Percentiles rank a stretch among this genome's conserved stretches.
phyloP scores from a whole-genome alignment of 2,888 invertebrate genomes.

The Thysanoteuthis rhombus region DNA sequence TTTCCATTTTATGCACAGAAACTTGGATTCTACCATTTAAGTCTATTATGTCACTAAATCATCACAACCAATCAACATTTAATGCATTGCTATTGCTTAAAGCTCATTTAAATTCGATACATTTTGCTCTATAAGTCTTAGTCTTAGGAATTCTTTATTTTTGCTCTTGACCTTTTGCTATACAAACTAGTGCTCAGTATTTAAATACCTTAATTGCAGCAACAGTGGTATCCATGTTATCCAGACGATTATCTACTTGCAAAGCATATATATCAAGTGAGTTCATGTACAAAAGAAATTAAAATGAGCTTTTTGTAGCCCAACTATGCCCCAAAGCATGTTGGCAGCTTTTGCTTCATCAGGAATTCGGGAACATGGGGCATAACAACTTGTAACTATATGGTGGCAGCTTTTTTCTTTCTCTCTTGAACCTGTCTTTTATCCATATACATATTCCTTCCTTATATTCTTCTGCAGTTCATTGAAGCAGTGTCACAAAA shows the following conservation, averaged over 20 bases:
- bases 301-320: neutral
- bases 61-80: neutral
- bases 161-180: neutral
- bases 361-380: neutral
- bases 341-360: slow-evolving; percentile 12
- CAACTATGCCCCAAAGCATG: neutral
- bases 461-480: neutral
- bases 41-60: neutral
- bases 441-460: neutral
- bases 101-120: neutral
- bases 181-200: neutral
- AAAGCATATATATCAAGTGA: neutral
- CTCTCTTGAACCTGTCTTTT: neutral
- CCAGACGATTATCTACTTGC: neutral
- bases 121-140: neutral
- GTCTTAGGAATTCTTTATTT: neutral
- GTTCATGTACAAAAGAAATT: neutral
- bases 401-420: neutral
- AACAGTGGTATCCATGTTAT: neutral
- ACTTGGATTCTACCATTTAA: too few species aligned
- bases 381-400: slow-evolving; percentile 12
- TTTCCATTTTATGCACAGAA: too few species aligned
- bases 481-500: slow-evolving; percentile 12
- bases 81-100: neutral
- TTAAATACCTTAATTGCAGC: slow-evolving; percentile 12